Conservation (phyloP, 2,888 invertebrate genomes). For the Drosophila monieri region DNA sequence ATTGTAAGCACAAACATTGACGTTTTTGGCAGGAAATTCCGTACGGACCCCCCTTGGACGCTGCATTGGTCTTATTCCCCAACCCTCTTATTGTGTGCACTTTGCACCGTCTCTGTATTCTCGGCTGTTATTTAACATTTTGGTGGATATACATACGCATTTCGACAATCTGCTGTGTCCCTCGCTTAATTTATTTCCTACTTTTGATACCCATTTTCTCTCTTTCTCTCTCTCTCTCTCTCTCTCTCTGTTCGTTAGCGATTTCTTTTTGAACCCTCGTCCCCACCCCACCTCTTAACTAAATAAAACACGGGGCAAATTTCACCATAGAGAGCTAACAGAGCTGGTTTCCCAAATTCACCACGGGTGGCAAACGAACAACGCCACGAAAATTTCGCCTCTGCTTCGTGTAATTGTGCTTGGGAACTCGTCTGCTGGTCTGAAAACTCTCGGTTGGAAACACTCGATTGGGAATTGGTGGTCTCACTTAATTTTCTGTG, state of each 20-base stretch:
- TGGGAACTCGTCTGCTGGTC: not conserved
- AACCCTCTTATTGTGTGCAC: constrained; percentile 49
- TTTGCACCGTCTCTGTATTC: constrained; percentile 38
- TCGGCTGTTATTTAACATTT: constrained; percentile 51
- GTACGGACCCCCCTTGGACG: constrained; percentile 12
- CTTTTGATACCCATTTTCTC: constrained; percentile 55
- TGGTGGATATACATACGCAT: constrained; percentile 38
- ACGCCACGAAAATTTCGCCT: constrained; percentile 2
- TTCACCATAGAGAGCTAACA: constrained; percentile 12
- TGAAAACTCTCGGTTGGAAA: not conserved
- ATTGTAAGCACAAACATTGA: constrained; percentile 19
- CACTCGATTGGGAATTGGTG: constrained; percentile 69
- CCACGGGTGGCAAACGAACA: constrained; percentile 1
- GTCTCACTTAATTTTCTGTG: constrained; percentile 57
- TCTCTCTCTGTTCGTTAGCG: constrained; percentile 32
- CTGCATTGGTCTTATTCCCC: constrained; percentile 64
- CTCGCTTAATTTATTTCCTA: constrained; percentile 61
- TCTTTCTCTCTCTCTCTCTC: constrained; percentile 26
- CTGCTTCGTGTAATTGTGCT: constrained; percentile 2
- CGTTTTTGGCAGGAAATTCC: constrained; percentile 18
- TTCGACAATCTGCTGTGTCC: constrained; percentile 36
- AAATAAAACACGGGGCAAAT: constrained; percentile 4
- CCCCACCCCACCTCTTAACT: constrained; percentile 28
- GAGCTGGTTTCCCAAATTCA: constrained; percentile 7
- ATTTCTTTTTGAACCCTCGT: constrained; percentile 47